A percentile compares a stretch with the other conserved stretches of the same genome.
phyloP scores from a whole-genome alignment of 2,888 invertebrate species.

The Melanchra persicariae region DNA sequence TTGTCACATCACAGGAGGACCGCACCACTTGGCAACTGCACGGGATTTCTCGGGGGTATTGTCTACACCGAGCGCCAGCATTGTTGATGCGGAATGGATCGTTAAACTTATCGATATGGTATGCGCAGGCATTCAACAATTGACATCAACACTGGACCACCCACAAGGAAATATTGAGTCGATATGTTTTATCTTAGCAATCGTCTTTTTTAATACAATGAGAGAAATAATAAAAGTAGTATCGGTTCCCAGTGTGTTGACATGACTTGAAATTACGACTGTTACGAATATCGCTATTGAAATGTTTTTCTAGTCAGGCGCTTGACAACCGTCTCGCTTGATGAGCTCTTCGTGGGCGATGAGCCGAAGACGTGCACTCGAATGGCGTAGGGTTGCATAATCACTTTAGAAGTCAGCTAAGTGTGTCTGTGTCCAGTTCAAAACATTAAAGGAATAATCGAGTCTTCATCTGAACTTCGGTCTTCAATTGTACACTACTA shows the following conservation, averaged over 20 bases:
- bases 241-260: background rate
- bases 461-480: background rate
- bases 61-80: slow-evolving; percentile 67
- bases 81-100: slow-evolving; percentile 73
- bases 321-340: slow-evolving; percentile 26
- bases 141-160: slow-evolving; percentile 63
- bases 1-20: slow-evolving; percentile 57
- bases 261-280: slow-evolving; percentile 10
- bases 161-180: slow-evolving; percentile 56
- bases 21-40: slow-evolving; percentile 67
- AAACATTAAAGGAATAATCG: background rate
- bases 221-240: background rate
- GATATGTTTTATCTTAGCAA: slow-evolving; percentile 45
- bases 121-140: slow-evolving; percentile 61
- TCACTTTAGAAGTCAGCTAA: slow-evolving; percentile 14
- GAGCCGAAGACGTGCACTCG: slow-evolving; percentile 21
- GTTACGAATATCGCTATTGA: slow-evolving; percentile 3
- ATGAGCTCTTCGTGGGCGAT: slow-evolving; percentile 21
- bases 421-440: background rate
- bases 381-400: slow-evolving; percentile 28
- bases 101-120: slow-evolving; percentile 71
- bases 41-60: slow-evolving; percentile 64
- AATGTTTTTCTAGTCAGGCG: slow-evolving; percentile 27
- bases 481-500: background rate
- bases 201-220: background rate